phyloP scores from a whole-genome alignment of 2,113 vertebrate genomes.

The Sylvilagus bachmani region DNA sequence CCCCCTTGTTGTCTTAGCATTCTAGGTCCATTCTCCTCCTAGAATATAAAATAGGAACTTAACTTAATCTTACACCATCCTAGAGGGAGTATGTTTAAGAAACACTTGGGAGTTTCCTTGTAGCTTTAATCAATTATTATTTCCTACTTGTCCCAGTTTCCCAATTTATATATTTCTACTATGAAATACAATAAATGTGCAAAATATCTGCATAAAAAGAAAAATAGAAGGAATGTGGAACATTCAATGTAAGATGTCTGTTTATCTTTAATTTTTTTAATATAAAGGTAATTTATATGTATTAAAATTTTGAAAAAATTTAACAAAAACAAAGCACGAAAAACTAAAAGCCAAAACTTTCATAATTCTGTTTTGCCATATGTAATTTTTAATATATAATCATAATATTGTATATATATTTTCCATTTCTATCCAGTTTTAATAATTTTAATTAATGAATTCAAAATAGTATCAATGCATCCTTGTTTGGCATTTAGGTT shows the following conservation, averaged over 20 bases:
- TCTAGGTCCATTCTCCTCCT: not conserved
- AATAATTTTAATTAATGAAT: constrained; percentile 8
- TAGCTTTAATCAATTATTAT: constrained; percentile 35
- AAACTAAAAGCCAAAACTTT: not conserved
- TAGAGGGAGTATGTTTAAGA: constrained; percentile 24
- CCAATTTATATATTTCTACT: constrained; percentile 20
- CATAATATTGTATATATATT: not conserved
- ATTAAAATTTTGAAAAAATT: constrained; percentile 25
- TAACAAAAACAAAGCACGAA: not conserved
- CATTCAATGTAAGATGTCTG: not conserved
- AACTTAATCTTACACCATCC: constrained; percentile 22
- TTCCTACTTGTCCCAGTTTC: constrained; percentile 9
- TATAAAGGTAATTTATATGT: constrained; percentile 15
- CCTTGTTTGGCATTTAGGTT: not conserved
- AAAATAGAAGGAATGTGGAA: not conserved
- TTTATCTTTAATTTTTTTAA: constrained; percentile 34
- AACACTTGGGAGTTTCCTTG: constrained; percentile 28
- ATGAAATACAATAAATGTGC: constrained; percentile 28
- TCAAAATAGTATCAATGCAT: not conserved
- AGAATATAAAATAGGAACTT: not conserved
- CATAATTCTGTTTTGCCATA: not conserved
- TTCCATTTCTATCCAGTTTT: not conserved
- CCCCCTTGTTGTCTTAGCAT: not conserved
- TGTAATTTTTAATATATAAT: not conserved
- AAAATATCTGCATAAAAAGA: not conserved